phyloP scores from a whole-genome alignment of 2,888 invertebrate species.

The Selenia dentaria region DNA sequence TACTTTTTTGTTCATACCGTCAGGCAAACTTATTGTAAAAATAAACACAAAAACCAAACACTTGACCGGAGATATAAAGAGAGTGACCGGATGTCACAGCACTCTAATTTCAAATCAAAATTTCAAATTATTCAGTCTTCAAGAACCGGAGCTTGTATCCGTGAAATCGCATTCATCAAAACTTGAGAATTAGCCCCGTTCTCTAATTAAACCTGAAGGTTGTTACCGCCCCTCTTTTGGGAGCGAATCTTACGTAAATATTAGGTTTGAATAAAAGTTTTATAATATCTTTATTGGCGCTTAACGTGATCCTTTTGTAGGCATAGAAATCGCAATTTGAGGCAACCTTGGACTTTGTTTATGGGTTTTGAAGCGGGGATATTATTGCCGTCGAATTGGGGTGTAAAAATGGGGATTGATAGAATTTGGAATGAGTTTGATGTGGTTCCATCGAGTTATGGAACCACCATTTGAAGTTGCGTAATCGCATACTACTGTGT shows the following conservation, averaged over 20 bases:
- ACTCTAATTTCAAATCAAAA: conserved; percentile 60
- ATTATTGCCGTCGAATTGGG: conserved; percentile 9
- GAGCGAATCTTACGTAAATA: conserved; percentile 69
- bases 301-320: conserved; percentile 45
- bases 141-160: conserved; percentile 56
- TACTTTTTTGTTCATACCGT: too few species aligned
- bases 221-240: conserved; percentile 57
- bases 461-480: neutral
- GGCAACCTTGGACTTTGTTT: conserved; percentile 26
- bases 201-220: conserved; percentile 79
- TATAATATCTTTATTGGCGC: conserved; percentile 64
- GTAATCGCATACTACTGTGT: too few species aligned
- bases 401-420: conserved; percentile 11
- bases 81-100: neutral
- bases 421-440: conserved; percentile 8
- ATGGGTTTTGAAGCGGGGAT: conserved; percentile 19
- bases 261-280: conserved; percentile 73
- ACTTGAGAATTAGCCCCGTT: conserved; percentile 77
- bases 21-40: too few species aligned
- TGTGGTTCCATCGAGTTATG: neutral
- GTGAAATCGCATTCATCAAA: conserved; percentile 81
- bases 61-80: too few species aligned
- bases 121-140: conserved; percentile 68
- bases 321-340: conserved; percentile 25
- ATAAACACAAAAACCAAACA: too few species aligned